Conservation (phyloP, 2,113 vertebrate genomes). For the Zosterops hypoxanthus region DNA sequence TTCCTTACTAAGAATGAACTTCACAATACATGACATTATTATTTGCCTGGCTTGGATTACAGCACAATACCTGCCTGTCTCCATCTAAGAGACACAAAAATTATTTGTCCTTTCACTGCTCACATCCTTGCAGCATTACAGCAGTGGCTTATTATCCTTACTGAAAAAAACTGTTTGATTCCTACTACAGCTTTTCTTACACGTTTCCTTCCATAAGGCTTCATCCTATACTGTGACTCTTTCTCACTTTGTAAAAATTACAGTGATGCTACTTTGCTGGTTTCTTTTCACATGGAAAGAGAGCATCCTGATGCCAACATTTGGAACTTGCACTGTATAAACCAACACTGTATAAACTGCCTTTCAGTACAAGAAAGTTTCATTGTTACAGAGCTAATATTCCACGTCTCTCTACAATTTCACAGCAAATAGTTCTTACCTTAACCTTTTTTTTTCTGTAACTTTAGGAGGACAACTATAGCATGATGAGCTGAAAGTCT, state of each 20-base stretch:
- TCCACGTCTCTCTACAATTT: not conserved
- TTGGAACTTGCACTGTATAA: not conserved
- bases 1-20: not conserved
- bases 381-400: not conserved
- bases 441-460: not conserved
- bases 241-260: not conserved
- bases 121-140: not conserved
- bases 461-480: not conserved
- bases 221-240: not conserved
- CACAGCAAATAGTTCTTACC: not conserved
- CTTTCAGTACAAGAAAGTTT: not conserved
- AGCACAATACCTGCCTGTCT: not conserved
- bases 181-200: not conserved
- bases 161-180: not conserved
- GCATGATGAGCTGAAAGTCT: not conserved
- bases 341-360: rapidly evolving
- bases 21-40: not conserved
- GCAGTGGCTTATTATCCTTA: not conserved
- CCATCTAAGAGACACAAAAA: not conserved
- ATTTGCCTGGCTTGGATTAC: not conserved
- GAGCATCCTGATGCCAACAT: not conserved
- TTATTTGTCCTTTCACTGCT: not conserved
- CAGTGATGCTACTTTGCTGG: not conserved
- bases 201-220: not conserved
- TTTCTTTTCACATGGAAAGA: not conserved